Base-by-base conservation (phyloP, 2,113 vertebrate species). In the Macquaria ambigua region DNA sequence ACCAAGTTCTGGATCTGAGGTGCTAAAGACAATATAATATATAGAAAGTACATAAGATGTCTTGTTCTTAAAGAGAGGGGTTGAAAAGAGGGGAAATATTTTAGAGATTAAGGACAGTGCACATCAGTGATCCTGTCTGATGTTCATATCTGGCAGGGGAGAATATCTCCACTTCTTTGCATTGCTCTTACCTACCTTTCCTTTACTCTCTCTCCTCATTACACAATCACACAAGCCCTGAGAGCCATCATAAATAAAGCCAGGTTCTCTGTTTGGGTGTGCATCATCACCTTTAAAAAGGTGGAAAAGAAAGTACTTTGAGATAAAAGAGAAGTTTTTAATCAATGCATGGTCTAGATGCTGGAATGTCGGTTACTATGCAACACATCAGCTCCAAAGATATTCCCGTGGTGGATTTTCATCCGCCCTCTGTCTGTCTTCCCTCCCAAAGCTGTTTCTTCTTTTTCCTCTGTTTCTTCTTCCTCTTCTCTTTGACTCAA, bases 361-460 rank as follows among this genome's bases (percentile, higher is more conserved):
- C 72, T 74, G 77, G 71, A 86, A 86, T 87, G 75, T 39, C 89
- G 84, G 90, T 93, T 93, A 92, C 93, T 87, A 88, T 86, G 91
- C 91, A 92, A 89, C 90, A 91, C 78, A 63, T 64, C 83, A 75
- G 83, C 79, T 82, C 79, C 74, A 74, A 76, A 90, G 83, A 83
- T 76, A 76, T 82, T 70, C 86, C 84, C 16, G 3, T 28, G 28
- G 78, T 84, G 74, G 79, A 81, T 87, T 79, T 78, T 91, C 75
- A 79, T 86, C 83, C 18, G 3, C 81, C 78, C 71, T 82, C 78
- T 82, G 67, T 81, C 80, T 63, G 56, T 87, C 71, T 48, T 87
- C 72, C 53, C 74, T 73, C 72, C 63, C 64, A 58, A 56, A 77
- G 77, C 83, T 77, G 52, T 58, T 53, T 78, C 21, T 79, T 78